Evolutionary conservation across 1,140 invertebrate species (phyloP).

Genomic region (Vanessa atalanta): DNA sequence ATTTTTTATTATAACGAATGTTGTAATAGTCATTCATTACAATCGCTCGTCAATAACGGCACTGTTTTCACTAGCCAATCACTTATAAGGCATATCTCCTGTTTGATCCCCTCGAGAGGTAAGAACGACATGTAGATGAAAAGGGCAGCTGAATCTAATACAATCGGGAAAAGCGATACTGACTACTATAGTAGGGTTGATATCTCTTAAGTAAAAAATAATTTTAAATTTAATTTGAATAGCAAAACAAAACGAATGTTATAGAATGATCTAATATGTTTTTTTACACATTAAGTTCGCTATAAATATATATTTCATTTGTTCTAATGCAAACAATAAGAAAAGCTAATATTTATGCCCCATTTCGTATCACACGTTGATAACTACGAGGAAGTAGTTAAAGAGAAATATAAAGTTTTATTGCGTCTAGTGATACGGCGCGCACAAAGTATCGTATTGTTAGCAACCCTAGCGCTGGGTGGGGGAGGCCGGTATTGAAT

Average conservation of each 20-base stretch:
- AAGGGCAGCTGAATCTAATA: slow-evolving; percentile 80
- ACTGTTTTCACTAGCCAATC: slow-evolving; percentile 20
- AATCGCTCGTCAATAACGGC: neutral
- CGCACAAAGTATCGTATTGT: slow-evolving; percentile 71
- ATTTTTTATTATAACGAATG: slow-evolving; percentile 10
- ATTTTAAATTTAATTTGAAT: neutral
- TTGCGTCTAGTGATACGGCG: slow-evolving; percentile 63
- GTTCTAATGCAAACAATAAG: slow-evolving; percentile 37
- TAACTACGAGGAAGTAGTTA: slow-evolving; percentile 71
- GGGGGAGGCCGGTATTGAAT: slow-evolving; percentile 77
- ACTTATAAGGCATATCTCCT: slow-evolving; percentile 56
- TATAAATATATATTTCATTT: neutral
- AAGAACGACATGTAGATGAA: slow-evolving; percentile 78
- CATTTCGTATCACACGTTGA: slow-evolving; percentile 61
- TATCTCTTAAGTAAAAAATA: slow-evolving; percentile 1
- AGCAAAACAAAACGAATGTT: neutral
- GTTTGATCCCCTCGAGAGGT: slow-evolving; percentile 51
- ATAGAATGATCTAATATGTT: neutral
- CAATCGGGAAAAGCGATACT: slow-evolving; percentile 77
- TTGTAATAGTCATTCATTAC: neutral
- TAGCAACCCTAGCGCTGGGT: slow-evolving; percentile 61
- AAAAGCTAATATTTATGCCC: slow-evolving; percentile 54
- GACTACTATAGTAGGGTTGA: slow-evolving; percentile 63
- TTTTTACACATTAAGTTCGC: neutral
- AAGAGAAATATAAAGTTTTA: slow-evolving; percentile 75